These are phyloP conservation scores for Trichopoda pennipes DNA, from an alignment of 2,888 invertebrate species.

Conservation along the genomic window DNA sequence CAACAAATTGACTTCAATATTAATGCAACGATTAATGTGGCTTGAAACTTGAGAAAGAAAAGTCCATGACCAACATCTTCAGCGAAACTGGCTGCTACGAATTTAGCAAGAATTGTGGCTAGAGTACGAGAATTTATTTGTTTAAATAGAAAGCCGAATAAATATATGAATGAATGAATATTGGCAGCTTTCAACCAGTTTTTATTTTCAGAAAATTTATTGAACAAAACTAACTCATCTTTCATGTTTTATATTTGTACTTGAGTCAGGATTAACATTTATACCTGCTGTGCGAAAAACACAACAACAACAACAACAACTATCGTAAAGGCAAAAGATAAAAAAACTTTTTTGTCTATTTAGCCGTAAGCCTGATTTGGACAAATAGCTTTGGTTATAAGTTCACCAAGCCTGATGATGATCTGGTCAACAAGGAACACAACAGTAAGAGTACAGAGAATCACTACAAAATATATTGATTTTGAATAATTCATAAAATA, in stretches of 20 bases:
- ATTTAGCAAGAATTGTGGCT: slow-evolving; percentile 54
- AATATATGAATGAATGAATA: slow-evolving; percentile 58
- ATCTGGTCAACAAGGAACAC: slow-evolving; percentile 57
- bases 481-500: slow-evolving; percentile 68
- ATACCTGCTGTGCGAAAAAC: slow-evolving; percentile 71
- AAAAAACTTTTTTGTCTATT: slow-evolving; percentile 64
- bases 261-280: slow-evolving; percentile 71
- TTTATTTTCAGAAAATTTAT: slow-evolving; percentile 66
- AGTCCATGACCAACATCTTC: slow-evolving; percentile 39
- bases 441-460: slow-evolving; percentile 25
- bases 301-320: slow-evolving; percentile 25
- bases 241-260: slow-evolving; percentile 71
- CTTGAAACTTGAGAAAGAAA: slow-evolving; percentile 58
- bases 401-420: slow-evolving; percentile 54
- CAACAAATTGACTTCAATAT: slow-evolving; percentile 10
- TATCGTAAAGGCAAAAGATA: background rate
- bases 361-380: slow-evolving; percentile 68
- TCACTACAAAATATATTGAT: slow-evolving; percentile 53
- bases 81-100: slow-evolving; percentile 10
- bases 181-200: slow-evolving; percentile 69
- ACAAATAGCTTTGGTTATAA: slow-evolving; percentile 65
- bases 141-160: slow-evolving; percentile 31
- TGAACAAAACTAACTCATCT: slow-evolving; percentile 68
- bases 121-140: slow-evolving; percentile 41
- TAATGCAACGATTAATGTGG: slow-evolving; percentile 49